Conservation (phyloP, 2,888 invertebrate species). For the Noctuana brunneofusca region DNA sequence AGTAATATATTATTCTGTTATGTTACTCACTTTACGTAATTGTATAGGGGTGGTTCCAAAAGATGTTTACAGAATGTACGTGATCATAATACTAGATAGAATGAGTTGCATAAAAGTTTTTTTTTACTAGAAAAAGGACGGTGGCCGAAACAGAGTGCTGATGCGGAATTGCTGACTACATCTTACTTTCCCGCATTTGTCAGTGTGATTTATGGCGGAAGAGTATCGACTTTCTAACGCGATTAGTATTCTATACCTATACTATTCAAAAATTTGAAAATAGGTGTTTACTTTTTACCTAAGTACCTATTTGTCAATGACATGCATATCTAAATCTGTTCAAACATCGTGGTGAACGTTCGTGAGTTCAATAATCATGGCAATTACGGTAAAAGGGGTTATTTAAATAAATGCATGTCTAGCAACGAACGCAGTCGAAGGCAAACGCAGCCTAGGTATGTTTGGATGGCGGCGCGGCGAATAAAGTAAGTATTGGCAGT, state of each 20-base stretch:
- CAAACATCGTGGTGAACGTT: constrained; percentile 50
- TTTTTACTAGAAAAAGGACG: constrained; percentile 19
- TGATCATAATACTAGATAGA: constrained; percentile 3
- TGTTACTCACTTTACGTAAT: neutral
- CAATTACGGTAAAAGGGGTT: constrained; percentile 60
- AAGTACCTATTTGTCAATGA: no score
- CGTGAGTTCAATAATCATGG: constrained; percentile 53
- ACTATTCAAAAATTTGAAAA: neutral
- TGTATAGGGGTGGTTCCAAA: neutral
- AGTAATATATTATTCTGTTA: neutral
- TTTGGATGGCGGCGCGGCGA: constrained; percentile 55
- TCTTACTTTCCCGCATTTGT: constrained; percentile 64
- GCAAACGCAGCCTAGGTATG: constrained; percentile 39
- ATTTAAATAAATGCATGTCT: constrained; percentile 59
- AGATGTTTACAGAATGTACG: constrained; percentile 3
- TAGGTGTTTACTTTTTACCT: no score
- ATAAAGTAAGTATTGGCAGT: constrained; percentile 52
- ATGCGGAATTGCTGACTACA: constrained; percentile 60
- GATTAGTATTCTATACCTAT: neutral
- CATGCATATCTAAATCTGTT: constrained; percentile 36
- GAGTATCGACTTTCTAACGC: constrained; percentile 54
- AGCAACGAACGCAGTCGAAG: constrained; percentile 49
- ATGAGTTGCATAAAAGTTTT: constrained; percentile 29
- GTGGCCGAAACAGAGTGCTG: constrained; percentile 50
- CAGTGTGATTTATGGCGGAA: constrained; percentile 67